Evolutionary conservation across 35 echinoderm and acorn worm species (phyloP), one percentile per base, ranked within the genome.

Genomic region (Patiria miniata): DNA sequence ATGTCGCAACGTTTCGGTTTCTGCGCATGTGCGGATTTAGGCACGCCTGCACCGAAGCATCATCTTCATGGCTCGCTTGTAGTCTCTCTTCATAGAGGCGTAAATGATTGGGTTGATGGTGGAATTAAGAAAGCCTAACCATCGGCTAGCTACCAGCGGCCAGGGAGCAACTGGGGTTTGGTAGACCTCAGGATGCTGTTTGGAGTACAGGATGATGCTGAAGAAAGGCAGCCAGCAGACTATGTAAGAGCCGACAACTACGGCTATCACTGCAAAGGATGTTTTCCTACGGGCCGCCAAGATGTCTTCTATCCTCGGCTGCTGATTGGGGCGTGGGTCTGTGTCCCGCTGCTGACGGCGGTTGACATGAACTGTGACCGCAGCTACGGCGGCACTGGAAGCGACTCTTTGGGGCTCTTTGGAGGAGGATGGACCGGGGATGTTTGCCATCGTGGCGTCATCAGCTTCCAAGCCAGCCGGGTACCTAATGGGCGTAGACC

Each of bases 71-170:
- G 65, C 65, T 73, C 29, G 23, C 34, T 34, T 73, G 65, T 73
- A 36, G 28, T 69, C 61, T 69, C 23, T 69, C 28, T 69, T 69
- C 22, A 69, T 69, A 9, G 33, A 69, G 33, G 61, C 61, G 61
- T 69, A 69, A 30, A 69, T 69, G 33, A 73, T 30, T 28, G 65
- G 65, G 34, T 73, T 73, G 26, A 73, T 73, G 26, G 29, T 73
- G 65, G 21, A 28, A 30, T 73, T 73, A 2, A 73, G 29, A 15
- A 32, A 73, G 3, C 65, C 65, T 26, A 73, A 7, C 65, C 65
- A 73, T 7, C 6, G 65, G 34, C 65, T 28, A 26, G 23, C 65
- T 73, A 34, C 29, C 0, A 73, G 29, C 26, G 34, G 34, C 26
- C 26, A n/a, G 14, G 18, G 8, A 34, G 19, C 26, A 14, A 6